Conservation (phyloP, 2,888 invertebrate species). For the Pachymerium ferrugineum region DNA sequence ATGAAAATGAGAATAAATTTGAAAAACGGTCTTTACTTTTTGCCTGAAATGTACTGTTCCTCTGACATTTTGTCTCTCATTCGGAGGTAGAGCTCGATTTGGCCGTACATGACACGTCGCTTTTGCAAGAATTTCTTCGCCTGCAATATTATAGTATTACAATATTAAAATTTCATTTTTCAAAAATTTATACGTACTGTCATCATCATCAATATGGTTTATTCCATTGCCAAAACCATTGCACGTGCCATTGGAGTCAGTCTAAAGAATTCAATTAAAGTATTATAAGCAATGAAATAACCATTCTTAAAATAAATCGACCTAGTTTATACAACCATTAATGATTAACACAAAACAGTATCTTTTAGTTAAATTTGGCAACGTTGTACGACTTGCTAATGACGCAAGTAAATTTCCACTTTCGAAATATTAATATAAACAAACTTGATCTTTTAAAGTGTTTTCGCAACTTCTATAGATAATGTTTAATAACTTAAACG, state of each 20-base stretch:
- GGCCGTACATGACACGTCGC: conserved; percentile 33
- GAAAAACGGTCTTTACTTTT: background rate
- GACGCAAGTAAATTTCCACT: background rate
- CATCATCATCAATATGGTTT: background rate
- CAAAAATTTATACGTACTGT: background rate
- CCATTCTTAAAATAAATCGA: background rate
- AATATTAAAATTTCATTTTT: background rate
- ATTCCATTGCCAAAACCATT: background rate
- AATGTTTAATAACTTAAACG: background rate
- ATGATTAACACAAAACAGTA: conserved; percentile 7
- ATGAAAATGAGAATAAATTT: background rate
- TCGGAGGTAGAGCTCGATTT: conserved; percentile 33
- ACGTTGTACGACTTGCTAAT: background rate
- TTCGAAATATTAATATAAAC: background rate
- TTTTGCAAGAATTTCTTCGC: conserved; percentile 16
- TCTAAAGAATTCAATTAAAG: background rate
- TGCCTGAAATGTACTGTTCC: conserved; percentile 30
- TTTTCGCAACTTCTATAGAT: background rate
- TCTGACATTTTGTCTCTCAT: conserved; percentile 31
- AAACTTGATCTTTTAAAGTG: background rate
- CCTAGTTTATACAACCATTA: too few relatives aligned
- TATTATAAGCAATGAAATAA: background rate
- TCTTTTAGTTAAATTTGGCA: background rate
- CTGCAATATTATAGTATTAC: background rate
- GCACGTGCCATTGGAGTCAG: background rate